Evolutionary conservation across 2,888 invertebrate genomes (phyloP), one percentile per base, ranked within the genome.

Genomic region (Blastobasis lacticolella): DNA sequence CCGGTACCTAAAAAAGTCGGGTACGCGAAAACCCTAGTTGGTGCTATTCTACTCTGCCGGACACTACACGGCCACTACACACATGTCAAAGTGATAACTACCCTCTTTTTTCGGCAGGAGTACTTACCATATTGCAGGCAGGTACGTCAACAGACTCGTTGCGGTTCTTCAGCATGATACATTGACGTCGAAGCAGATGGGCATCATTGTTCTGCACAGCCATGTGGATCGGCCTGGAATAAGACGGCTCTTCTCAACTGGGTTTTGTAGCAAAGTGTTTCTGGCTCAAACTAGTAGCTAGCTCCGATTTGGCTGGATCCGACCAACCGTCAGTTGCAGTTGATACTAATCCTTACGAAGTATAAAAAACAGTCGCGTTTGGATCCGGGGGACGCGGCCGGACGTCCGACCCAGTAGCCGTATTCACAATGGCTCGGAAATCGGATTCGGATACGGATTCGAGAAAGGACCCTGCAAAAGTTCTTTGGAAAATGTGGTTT

Each of bases 211-310:
- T 68, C 8, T 77, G 46, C 0, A 81, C 81, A 0, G 87, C 84
- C 2, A 62, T 46, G 50, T 87, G 86, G 0, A 87, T 64, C 0
- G 83, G 84, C 40, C 86, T 87, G 74, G 0, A 66, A 71, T 49
- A 41, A 42, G n/a, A 45, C 7, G 4, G 3, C 23, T 23, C 23
- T 23, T 23, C 23, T 23, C 23, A 23, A 23, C 23, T 23, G 23
- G n/a, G n/a, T n/a, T n/a, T n/a, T n/a, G n/a, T n/a, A n/a, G n/a
- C n/a, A n/a, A n/a, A n/a, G n/a, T n/a, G n/a, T n/a, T n/a, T n/a
- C n/a, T n/a, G 23, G 23, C 23, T 23, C 3, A 23, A 23, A 23
- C 23, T 23, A 23, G 23, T 23, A 1, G 3, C 23, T 2, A 23
- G 23, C 3, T 23, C 23, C 3, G 23, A 23, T 23, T 23, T 23